A percentile compares a stretch with the other conserved stretches of the same genome.
These are phyloP conservation scores for Troides helena DNA, from an alignment of 2,888 invertebrate species.

Conservation along the genomic window DNA sequence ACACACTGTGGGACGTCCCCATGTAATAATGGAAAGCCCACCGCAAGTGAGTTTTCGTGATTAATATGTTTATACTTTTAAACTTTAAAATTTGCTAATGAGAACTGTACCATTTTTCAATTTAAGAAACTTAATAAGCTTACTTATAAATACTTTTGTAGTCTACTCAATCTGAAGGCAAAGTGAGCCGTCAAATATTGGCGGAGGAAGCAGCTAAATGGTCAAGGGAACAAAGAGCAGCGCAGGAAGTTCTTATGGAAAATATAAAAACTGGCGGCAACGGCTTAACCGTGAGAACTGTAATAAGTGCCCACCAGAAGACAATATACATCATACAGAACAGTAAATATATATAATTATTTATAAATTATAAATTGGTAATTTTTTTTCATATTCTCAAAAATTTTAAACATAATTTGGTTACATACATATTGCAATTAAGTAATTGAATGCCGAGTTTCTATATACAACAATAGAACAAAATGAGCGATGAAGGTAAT, in stretches of 20 bases:
- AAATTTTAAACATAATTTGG: too few relatives aligned
- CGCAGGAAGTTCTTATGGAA: conserved; percentile 73
- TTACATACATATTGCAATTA: too few relatives aligned
- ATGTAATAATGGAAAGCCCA: conserved; percentile 71
- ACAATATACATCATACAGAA: conserved; percentile 70
- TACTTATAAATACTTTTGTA: conserved; percentile 34
- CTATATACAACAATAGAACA: too few relatives aligned
- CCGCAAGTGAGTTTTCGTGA: conserved; percentile 54
- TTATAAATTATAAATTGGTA: too few relatives aligned
- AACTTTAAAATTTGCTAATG: too few relatives aligned
- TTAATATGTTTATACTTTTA: too few relatives aligned
- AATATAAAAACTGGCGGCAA: conserved; percentile 74
- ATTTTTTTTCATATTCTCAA: too few relatives aligned
- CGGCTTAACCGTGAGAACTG: conserved; percentile 69
- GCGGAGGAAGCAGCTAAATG: conserved; percentile 75
- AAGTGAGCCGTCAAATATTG: conserved; percentile 67
- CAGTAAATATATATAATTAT: conserved; percentile 43
- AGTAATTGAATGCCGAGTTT: too few relatives aligned
- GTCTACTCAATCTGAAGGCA: conserved; percentile 71
- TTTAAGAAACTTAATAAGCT: too few relatives aligned
- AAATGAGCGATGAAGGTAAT: too few relatives aligned
- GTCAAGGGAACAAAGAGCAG: conserved; percentile 71
- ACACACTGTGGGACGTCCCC: conserved; percentile 71
- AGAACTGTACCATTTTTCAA: too few relatives aligned
- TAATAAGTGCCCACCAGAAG: conserved; percentile 52